Percentiles rank a stretch among this genome's conserved stretches.
These are phyloP conservation scores for Formica selysi DNA, from an alignment of 1,140 invertebrate species.

Conservation along the genomic window DNA sequence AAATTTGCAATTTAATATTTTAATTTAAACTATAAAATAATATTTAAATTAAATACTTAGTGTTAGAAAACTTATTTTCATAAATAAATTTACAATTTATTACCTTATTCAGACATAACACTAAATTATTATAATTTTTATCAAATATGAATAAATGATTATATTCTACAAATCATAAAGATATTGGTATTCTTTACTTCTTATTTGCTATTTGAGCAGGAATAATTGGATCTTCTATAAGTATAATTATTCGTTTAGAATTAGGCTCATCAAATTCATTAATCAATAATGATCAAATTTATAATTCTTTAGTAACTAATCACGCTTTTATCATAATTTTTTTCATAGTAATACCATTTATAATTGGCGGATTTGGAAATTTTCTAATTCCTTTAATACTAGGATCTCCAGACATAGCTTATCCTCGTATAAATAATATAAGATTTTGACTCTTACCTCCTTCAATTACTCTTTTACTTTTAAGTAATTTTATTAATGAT, in stretches of 20 bases:
- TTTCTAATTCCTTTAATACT: slow-evolving; percentile 87
- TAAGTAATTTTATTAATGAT: slow-evolving; percentile 78
- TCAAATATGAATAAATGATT: slow-evolving; percentile 15
- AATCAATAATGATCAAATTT: slow-evolving; percentile 83
- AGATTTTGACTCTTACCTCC: slow-evolving; percentile 87
- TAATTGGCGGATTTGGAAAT: slow-evolving; percentile 85
- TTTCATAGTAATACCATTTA: slow-evolving; percentile 66
- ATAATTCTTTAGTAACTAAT: slow-evolving; percentile 83
- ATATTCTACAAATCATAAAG: not conserved
- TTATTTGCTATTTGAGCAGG: slow-evolving; percentile 17
- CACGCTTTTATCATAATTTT: slow-evolving; percentile 74
- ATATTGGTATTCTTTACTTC: slow-evolving; percentile 37
- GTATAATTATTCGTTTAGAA: slow-evolving; percentile 42
- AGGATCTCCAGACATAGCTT: slow-evolving; percentile 87
- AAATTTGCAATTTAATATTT: too few relatives aligned
- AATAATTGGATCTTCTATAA: slow-evolving; percentile 5
- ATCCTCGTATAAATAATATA: slow-evolving; percentile 88
- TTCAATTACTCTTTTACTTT: slow-evolving; percentile 83
- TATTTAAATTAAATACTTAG: too few relatives aligned
- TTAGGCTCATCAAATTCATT: not conserved
- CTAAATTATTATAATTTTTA: too few relatives aligned
- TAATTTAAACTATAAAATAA: not conserved
- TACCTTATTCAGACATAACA: too few relatives aligned
- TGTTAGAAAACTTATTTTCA: too few relatives aligned
- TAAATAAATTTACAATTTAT: not conserved